Conservation (phyloP, 2,113 vertebrate genomes). For the Lipophrys pholis region DNA sequence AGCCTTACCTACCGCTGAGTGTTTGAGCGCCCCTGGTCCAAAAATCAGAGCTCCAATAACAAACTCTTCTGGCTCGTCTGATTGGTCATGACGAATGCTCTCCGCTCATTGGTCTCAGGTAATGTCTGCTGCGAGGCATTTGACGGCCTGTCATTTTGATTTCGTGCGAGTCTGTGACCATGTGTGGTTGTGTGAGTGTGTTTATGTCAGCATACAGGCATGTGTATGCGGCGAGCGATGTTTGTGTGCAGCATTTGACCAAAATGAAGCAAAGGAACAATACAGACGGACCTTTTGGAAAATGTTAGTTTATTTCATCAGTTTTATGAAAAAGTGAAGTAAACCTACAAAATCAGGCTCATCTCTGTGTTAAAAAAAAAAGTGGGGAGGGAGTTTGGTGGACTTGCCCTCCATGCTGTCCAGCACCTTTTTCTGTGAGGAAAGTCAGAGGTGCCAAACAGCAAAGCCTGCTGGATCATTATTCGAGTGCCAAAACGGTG, state of each 20-base stretch:
- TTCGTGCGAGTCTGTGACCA: constrained; percentile 23
- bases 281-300: constrained; percentile 9
- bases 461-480: constrained; percentile 72
- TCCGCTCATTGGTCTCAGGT: constrained; percentile 40
- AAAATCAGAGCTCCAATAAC: constrained; percentile 77
- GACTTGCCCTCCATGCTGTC: constrained; percentile 55
- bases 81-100: constrained; percentile 73
- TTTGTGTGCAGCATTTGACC: background rate
- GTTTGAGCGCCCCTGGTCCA: constrained; percentile 64
- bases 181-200: constrained; percentile 24
- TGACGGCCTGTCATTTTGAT: constrained; percentile 43
- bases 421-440: constrained; percentile 47
- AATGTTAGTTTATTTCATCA: background rate
- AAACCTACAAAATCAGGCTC: constrained; percentile 41
- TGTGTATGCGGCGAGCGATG: background rate
- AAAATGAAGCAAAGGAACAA: background rate
- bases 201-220: background rate
- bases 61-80: constrained; percentile 69
- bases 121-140: constrained; percentile 44
- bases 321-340: background rate
- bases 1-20: constrained; percentile 77
- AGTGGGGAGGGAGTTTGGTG: constrained; percentile 44
- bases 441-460: constrained; percentile 69
- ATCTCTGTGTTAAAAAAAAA: constrained; percentile 68
- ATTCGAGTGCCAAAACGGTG: constrained; percentile 73